These are phyloP conservation scores for Phymanthus crucifer DNA, from an alignment of 92 coral and sea anemone genomes.

Conservation along the genomic window DNA sequence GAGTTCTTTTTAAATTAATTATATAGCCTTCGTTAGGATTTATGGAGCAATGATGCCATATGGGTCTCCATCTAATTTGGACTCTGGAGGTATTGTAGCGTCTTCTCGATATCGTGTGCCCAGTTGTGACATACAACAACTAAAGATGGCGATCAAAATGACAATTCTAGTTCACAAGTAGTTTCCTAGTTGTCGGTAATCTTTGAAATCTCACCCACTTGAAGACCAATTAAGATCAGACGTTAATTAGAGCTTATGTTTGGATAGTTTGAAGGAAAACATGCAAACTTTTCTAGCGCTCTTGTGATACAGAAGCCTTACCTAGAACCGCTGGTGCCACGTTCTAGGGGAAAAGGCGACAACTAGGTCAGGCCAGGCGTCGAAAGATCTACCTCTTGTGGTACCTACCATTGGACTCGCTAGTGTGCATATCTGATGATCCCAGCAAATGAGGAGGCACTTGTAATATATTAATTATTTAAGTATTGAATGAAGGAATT, in stretches of 20 bases:
- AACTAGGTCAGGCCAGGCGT: background rate
- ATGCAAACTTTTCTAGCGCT: background rate
- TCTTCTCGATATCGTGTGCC: background rate
- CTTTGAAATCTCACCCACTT: background rate
- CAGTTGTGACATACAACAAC: background rate
- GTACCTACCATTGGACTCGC: background rate
- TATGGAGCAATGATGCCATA: too few relatives aligned
- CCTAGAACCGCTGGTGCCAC: background rate
- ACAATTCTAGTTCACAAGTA: background rate
- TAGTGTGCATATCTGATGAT: background rate
- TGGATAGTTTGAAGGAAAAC: background rate
- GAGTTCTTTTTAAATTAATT: background rate
- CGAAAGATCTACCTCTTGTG: background rate
- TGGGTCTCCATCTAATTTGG: too few relatives aligned
- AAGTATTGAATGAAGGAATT: background rate
- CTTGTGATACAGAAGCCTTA: background rate
- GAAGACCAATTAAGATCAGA: background rate
- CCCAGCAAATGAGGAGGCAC: background rate
- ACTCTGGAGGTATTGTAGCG: background rate
- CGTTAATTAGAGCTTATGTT: constrained; percentile 6
- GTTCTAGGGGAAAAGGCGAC: background rate
- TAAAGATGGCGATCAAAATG: background rate
- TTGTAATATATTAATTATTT: background rate
- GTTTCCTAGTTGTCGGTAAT: background rate
- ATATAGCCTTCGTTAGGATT: background rate